Conservation (phyloP, 2,113 vertebrate species). For the Phalacrocorax carbo region DNA sequence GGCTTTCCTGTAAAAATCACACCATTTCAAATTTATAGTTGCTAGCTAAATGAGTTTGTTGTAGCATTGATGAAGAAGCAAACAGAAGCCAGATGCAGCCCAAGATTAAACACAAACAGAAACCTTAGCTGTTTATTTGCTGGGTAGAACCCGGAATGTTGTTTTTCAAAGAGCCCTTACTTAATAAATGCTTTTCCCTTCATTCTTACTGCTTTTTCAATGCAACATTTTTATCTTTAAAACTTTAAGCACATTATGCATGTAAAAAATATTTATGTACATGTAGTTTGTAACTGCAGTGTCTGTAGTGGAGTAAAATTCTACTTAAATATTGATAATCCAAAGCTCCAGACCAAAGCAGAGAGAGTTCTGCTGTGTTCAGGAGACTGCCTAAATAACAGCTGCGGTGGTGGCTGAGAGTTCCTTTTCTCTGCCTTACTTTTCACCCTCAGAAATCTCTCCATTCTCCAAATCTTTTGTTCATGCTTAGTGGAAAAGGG, state of each 20-base stretch:
- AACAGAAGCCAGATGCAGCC: slow-evolving; percentile 54
- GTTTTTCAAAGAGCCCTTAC: slow-evolving; percentile 49
- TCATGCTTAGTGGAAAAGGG: not conserved
- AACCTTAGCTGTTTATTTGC: slow-evolving; percentile 58
- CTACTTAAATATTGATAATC: not conserved
- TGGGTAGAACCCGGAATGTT: slow-evolving; percentile 38
- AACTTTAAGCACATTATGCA: not conserved
- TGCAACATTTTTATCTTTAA: not conserved
- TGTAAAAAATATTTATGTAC: not conserved
- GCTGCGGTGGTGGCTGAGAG: fast-evolving
- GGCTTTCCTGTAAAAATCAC: slow-evolving; percentile 74
- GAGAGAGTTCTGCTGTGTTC: not conserved
- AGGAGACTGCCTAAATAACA: not conserved
- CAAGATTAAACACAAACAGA: slow-evolving; percentile 62
- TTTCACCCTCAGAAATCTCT: not conserved
- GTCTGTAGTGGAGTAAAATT: not conserved
- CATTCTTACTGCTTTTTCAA: not conserved
- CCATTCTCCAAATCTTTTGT: not conserved
- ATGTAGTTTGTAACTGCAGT: not conserved
- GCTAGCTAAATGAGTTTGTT: slow-evolving; percentile 74
- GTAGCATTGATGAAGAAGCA: slow-evolving; percentile 69
- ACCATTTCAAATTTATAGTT: slow-evolving; percentile 72
- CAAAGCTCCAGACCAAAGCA: not conserved
- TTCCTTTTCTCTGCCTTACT: not conserved
- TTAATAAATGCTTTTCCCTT: not conserved